Evolutionary conservation across 2,113 vertebrate species (phyloP).

Genomic region (Axis porcinus): DNA sequence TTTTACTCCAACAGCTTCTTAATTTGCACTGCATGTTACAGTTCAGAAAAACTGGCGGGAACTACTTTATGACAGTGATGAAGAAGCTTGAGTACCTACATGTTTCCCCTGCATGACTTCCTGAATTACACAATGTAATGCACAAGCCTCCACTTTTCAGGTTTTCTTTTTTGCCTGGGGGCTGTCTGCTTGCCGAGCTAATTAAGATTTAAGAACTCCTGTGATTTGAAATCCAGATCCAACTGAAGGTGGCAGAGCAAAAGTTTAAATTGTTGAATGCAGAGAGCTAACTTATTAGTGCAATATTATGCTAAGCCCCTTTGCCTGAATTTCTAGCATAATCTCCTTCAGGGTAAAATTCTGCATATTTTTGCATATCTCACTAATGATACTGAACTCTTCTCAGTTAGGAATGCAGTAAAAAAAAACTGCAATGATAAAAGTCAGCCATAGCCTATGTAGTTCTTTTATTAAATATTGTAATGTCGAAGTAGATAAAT

Average conservation of each 20-base stretch:
- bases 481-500: slow-evolving; percentile 13
- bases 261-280: slow-evolving; percentile 72
- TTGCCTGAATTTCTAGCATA: slow-evolving; percentile 69
- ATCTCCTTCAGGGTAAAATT: slow-evolving; percentile 77
- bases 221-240: slow-evolving; percentile 62
- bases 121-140: slow-evolving; percentile 36
- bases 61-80: background rate
- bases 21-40: background rate
- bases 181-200: slow-evolving; percentile 58
- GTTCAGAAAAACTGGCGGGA: slow-evolving; percentile 34
- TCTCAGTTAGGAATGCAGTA: slow-evolving; percentile 59
- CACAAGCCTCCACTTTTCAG: slow-evolving; percentile 29
- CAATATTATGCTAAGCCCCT: slow-evolving; percentile 70
- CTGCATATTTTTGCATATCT: slow-evolving; percentile 79
- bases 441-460: background rate
- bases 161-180: slow-evolving; percentile 43
- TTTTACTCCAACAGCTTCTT: background rate
- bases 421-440: slow-evolving; percentile 1
- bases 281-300: slow-evolving; percentile 70
- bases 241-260: slow-evolving; percentile 59
- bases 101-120: slow-evolving; percentile 39
- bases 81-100: background rate
- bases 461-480: slow-evolving; percentile 58
- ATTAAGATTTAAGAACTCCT: slow-evolving; percentile 77
- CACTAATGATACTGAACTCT: slow-evolving; percentile 64